Evolutionary conservation across 2,888 invertebrate species (phyloP), one percentile per base, ranked within the genome.

Genomic region (Caenorhabditis uteleia): DNA sequence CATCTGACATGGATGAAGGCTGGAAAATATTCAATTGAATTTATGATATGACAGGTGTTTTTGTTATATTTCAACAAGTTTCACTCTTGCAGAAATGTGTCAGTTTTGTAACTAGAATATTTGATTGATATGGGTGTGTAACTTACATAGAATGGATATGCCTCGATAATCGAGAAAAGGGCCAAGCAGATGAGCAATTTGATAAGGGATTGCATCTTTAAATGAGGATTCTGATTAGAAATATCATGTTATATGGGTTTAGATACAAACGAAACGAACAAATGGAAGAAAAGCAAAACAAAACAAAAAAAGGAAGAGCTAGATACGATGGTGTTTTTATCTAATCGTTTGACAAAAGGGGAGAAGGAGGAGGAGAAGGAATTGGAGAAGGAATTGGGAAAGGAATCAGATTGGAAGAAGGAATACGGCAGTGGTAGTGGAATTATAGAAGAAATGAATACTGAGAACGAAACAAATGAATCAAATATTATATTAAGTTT

Each of bases 121-220:
- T 16, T 16, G n/a, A n/a, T 29, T 29, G 6, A 8, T 29, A 8
- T 29, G 29, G 29, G 29, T 8, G 29, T 6, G 29, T 43, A 58
- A 64, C 62, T 57, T 21, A 64, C 62, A 45, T 64, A 64, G 29
- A 64, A 64, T 18, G 62, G 62, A 46, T 48, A 44, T 42, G 57
- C 47, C 47, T 53, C 34, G 8, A 53, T 44, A 18, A 38, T 27
- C 43, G 43, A 46, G 47, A 56, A 36, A n/a, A 62, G 50, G 51
- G 56, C 61, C 56, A 62, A 56, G 51, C 36, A 56, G 61, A 62
- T 62, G 51, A 62, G 60, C 54, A 53, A 16, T 48, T 31, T 26
- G 27, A 61, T 50, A 10, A 51, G 5, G 25, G 54, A 45, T 56
- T 55, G 61, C 61, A 61, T 61, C 61, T 61, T 50, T 25, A 61